Percentiles rank a stretch among this genome's conserved stretches.
phyloP scores from a whole-genome alignment of 1,140 invertebrate genomes.

The Formica selysi region DNA sequence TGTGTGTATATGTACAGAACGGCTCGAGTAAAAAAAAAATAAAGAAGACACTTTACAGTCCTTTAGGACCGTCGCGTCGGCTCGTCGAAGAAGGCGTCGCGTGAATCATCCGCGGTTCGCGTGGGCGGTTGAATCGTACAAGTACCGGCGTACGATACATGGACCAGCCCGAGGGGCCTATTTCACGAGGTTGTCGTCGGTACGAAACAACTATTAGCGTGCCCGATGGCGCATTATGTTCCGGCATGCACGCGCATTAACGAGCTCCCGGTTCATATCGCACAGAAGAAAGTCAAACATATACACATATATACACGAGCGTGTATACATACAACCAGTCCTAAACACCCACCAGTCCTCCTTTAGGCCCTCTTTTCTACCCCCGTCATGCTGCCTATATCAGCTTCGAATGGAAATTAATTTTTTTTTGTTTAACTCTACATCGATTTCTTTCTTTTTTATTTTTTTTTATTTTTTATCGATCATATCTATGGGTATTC shows the following conservation, averaged over 20 bases:
- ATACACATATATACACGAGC: neutral
- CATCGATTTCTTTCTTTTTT: slow-evolving; percentile 45
- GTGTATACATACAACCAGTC: slow-evolving; percentile 15
- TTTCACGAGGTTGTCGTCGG: slow-evolving; percentile 77
- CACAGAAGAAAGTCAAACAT: slow-evolving; percentile 44
- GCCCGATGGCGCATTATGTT: slow-evolving; percentile 78
- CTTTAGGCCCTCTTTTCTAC: neutral
- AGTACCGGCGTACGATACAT: slow-evolving; percentile 45
- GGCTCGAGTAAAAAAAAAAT: slow-evolving; percentile 72
- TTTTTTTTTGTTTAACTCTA: slow-evolving; percentile 49
- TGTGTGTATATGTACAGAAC: slow-evolving; percentile 28
- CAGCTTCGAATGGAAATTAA: neutral
- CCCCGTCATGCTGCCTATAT: neutral
- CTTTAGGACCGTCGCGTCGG: slow-evolving; percentile 32
- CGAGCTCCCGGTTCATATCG: slow-evolving; percentile 74
- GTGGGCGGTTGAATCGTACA: slow-evolving; percentile 66
- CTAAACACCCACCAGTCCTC: slow-evolving; percentile 70
- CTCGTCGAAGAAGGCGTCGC: slow-evolving; percentile 70
- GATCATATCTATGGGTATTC: slow-evolving; percentile 65
- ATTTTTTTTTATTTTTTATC: slow-evolving; percentile 50
- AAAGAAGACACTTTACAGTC: slow-evolving; percentile 63
- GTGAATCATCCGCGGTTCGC: slow-evolving; percentile 70
- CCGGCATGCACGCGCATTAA: slow-evolving; percentile 73
- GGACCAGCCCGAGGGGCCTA: slow-evolving; percentile 66
- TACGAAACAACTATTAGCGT: slow-evolving; percentile 79